Base-by-base conservation (phyloP, 2,888 invertebrate genomes). In the Entomobrya proxima region DNA sequence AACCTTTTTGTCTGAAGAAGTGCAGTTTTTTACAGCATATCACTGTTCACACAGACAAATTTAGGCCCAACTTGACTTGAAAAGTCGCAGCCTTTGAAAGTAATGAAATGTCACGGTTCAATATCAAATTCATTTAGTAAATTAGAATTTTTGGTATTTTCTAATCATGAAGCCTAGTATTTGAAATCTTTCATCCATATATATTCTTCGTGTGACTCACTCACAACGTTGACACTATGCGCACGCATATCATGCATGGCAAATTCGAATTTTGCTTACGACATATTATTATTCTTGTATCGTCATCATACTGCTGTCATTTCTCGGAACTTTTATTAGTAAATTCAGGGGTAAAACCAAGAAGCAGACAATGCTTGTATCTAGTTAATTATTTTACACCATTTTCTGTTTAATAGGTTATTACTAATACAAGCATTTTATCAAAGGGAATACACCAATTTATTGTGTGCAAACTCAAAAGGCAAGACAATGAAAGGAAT, bases 91-190 rank as follows among this genome's bases (percentile, higher is more conserved):
- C 44, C 44, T 81, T 81, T 58, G 32, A 52, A 32, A 79, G 69
- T 69, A 84, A 84, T 84, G 83, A 77, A 84, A 84, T 84, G 77
- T 84, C 83, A 84, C 83, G 83, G 83, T 77, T 84, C 76, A 67
- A 83, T 77, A 64, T 76, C 76, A 82, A 69, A 75, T 75, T 82
- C 64, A 82, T 82, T 77, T 82, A n/a, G 76, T 67, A 64, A 35
- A 79, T 79, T 64, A 37, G 30, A 52, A 24, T 35, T 76, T 76
- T 24, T 55, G 35, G 15, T 76, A 21, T 35, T 76, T 55, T 52
- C 67, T 40, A 24, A 67, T 58, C 32, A 13, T 21, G 13, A 30
- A n/a, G 50, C 11, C n/a, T 74, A 21, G 11, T 18, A 30, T 32
- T 30, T 15, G 11, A 64, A 30, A 52, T 13, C 40, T 27, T 27